Percentiles rank a stretch among this genome's conserved stretches.
Conservation (phyloP, 2,888 invertebrate species). For the Platerodrilus igneus region DNA sequence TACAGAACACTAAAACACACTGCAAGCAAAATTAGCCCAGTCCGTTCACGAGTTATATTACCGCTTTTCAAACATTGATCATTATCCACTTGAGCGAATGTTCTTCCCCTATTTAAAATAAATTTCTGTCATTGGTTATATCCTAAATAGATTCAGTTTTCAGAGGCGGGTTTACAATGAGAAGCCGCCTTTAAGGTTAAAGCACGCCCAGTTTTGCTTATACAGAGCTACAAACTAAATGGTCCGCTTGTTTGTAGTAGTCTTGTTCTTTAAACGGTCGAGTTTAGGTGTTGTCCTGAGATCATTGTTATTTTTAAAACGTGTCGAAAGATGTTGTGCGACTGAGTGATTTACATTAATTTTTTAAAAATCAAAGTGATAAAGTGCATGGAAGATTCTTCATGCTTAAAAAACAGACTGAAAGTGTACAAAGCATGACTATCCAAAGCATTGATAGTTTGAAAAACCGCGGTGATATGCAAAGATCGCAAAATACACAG, state of each 20-base stretch:
- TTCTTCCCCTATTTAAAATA: conserved; percentile 28
- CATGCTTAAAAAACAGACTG: conserved; percentile 60
- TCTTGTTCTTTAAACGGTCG: conserved; percentile 2
- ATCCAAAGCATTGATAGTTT: conserved; percentile 54
- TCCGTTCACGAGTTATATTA: conserved; percentile 10
- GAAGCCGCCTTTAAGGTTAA: conserved; percentile 8
- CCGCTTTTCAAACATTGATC: conserved; percentile 13
- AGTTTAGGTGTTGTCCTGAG: neutral
- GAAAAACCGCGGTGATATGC: conserved; percentile 44
- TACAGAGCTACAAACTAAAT: conserved; percentile 24
- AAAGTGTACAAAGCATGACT: conserved; percentile 61
- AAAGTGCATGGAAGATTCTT: conserved; percentile 41
- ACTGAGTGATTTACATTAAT: too few relatives aligned
- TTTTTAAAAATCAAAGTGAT: too few relatives aligned
- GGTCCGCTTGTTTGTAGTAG: conserved; percentile 5
- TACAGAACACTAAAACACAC: conserved; percentile 41
- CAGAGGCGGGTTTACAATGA: conserved; percentile 11
- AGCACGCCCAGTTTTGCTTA: conserved; percentile 28
- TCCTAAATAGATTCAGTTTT: conserved; percentile 18
- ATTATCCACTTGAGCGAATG: conserved; percentile 25
- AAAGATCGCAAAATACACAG: conserved; percentile 28
- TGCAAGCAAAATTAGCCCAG: conserved; percentile 35
- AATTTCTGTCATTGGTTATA: conserved; percentile 24
- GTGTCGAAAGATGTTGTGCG: too few relatives aligned
- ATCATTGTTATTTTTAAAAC: neutral